Base-by-base conservation (phyloP, 2,888 invertebrate genomes). In the Agrotis segetum region DNA sequence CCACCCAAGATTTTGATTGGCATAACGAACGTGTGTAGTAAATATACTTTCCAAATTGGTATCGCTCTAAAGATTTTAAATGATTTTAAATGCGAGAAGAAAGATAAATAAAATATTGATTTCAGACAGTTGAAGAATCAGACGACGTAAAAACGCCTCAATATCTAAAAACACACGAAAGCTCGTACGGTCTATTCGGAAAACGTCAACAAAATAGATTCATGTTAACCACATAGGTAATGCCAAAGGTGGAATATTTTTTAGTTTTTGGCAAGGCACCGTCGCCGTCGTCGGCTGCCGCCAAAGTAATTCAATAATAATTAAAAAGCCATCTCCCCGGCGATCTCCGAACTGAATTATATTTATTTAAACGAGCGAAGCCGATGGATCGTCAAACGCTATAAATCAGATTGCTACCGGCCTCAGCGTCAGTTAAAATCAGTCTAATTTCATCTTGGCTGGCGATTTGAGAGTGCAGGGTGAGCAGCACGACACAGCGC, bases 381-480 rank as follows among this genome's bases (percentile, higher is more conserved):
- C 74, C 56, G 67, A 84, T 79, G 70, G 81, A 74, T 78, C 71
- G 84, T 85, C 87, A 79, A 82, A 77, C 68, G 74, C 70, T 77
- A 88, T 88, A 88, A 88, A 89, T 91, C 85, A 89, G 64, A 74
- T 72, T 68, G 84, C 76, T 69, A 80, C 71, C 73, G 85, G 79
- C 86, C 85, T 89, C 88, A 89, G 85, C 87, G 89, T 91, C 89
- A 69, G 88, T 89, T 87, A 85, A 87, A 92, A 91, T 90, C 74
- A 88, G 88, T 90, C 90, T 93, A 93, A 93, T 92, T 93, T 90
- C 85, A 93, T 91, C 92, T 93, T 93, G 93, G 93, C 93, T 93
- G 85, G 88, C 77, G 75, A 79, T 67, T 77, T 73, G 59, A 71
- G 70, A 73, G 63, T 80, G 73, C 79, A 72, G 80, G 79, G 79